Percentiles rank a stretch among this genome's conserved stretches.
phyloP scores from a whole-genome alignment of 2,888 invertebrate genomes.

The Hemaris fuciformis region DNA sequence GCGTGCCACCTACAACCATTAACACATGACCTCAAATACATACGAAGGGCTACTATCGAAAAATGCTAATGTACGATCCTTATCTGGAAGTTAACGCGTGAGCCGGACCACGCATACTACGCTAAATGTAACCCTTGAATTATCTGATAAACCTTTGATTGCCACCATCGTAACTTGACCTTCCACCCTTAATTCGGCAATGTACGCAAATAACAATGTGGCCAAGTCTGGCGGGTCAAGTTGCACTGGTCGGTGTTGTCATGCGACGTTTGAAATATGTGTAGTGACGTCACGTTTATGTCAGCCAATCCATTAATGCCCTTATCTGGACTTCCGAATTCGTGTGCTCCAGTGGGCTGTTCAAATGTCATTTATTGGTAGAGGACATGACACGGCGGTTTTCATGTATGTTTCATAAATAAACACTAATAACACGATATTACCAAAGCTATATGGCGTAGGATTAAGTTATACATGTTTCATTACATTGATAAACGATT shows the following conservation, averaged over 20 bases:
- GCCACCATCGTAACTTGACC: slow-evolving; percentile 45
- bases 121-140: slow-evolving; percentile 74
- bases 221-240: slow-evolving; percentile 29
- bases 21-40: slow-evolving; percentile 76
- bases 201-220: no score
- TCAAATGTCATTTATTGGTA: slow-evolving; percentile 57
- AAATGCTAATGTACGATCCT: slow-evolving; percentile 76
- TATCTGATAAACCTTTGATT: slow-evolving; percentile 68
- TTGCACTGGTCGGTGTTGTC: slow-evolving; percentile 44
- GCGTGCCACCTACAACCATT: slow-evolving; percentile 57
- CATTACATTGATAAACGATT: no score
- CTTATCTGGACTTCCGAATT: slow-evolving; percentile 78
- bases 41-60: slow-evolving; percentile 56
- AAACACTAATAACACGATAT: background rate
- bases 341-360: slow-evolving; percentile 57
- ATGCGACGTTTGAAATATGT: slow-evolving; percentile 78
- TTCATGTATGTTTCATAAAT: background rate
- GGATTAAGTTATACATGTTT: no score
- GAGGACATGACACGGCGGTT: slow-evolving; percentile 56
- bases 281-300: slow-evolving; percentile 80
- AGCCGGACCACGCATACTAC: slow-evolving; percentile 72
- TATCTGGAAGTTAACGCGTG: slow-evolving; percentile 69
- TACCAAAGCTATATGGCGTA: no score
- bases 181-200: slow-evolving; percentile 17
- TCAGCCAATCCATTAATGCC: slow-evolving; percentile 79